Conservation (phyloP, 2,888 invertebrate species). For the Rotaria magnacalcarata region DNA sequence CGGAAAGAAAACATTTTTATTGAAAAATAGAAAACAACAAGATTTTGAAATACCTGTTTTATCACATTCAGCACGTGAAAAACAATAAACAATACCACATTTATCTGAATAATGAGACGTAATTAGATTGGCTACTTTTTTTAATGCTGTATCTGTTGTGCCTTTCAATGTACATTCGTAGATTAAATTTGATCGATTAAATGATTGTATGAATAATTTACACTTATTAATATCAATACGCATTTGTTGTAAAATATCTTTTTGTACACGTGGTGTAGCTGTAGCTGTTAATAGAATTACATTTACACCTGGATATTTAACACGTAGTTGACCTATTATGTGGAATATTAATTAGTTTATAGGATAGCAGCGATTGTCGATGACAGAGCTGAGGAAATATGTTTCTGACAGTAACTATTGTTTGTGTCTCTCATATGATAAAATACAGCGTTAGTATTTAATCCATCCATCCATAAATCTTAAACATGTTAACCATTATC, state of each 20-base stretch:
- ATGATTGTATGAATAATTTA: constrained; percentile 78
- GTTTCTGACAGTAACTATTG: too few species aligned
- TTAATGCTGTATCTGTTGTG: constrained; percentile 64
- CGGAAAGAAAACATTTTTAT: background rate
- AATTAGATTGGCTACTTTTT: constrained; percentile 72
- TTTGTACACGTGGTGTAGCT: constrained; percentile 82
- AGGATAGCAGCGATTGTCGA: too few species aligned
- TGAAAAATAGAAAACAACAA: background rate
- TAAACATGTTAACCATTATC: too few species aligned
- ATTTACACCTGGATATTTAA: constrained; percentile 70
- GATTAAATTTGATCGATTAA: constrained; percentile 88
- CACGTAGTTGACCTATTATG: constrained; percentile 57
- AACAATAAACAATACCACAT: constrained; percentile 90
- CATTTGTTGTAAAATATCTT: constrained; percentile 81
- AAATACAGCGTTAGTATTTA: too few species aligned
- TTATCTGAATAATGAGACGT: constrained; percentile 68
- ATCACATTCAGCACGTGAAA: constrained; percentile 66
- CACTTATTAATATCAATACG: constrained; percentile 50
- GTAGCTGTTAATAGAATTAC: constrained; percentile 85
- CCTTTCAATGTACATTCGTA: constrained; percentile 79
- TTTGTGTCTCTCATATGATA: too few species aligned
- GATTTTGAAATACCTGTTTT: constrained; percentile 47
- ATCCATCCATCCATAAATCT: too few species aligned
- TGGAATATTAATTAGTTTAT: background rate
- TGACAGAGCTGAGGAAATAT: too few species aligned